Evolutionary conservation across 2,797 vertebrate species (phyloP).

Genomic region (Brachymystax lenok): DNA sequence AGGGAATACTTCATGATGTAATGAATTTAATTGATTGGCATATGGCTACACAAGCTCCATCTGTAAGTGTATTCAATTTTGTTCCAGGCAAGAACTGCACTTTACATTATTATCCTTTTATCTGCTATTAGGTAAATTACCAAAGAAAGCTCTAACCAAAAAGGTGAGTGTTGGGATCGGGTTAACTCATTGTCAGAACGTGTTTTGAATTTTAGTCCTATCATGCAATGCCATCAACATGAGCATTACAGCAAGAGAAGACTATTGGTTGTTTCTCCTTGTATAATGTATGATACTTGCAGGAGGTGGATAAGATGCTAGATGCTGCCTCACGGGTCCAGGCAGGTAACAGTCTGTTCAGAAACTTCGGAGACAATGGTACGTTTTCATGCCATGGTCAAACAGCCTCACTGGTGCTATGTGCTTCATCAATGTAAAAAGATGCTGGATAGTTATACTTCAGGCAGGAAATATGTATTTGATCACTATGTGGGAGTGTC

Average conservation of each 20-base stretch:
- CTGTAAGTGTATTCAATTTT: not conserved
- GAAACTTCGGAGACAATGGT: slow-evolving; percentile 91
- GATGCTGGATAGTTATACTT: not conserved
- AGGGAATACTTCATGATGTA: not conserved
- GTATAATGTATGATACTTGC: slow-evolving; percentile 25
- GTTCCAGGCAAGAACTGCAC: not conserved
- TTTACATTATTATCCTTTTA: slow-evolving; percentile 10
- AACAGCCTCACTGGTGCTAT: not conserved
- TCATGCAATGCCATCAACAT: not conserved
- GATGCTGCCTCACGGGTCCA: slow-evolving; percentile 70
- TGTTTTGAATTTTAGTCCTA: not conserved
- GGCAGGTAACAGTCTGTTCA: slow-evolving; percentile 84
- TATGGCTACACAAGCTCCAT: not conserved
- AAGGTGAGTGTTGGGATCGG: slow-evolving; percentile 73
- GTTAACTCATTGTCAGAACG: not conserved
- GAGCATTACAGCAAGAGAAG: not conserved
- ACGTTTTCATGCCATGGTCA: slow-evolving; percentile 40
- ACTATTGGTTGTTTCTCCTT: slow-evolving; percentile 4
- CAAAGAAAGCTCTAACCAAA: slow-evolving; percentile 79
- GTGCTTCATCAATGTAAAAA: not conserved
- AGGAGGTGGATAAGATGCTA: slow-evolving; percentile 85
- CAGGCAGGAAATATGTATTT: not conserved
- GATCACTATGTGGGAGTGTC: not conserved
- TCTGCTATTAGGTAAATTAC: slow-evolving; percentile 80
- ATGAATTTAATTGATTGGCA: not conserved